phyloP scores from a whole-genome alignment of 1,140 invertebrate species.

The Leptoteleia sp. region DNA sequence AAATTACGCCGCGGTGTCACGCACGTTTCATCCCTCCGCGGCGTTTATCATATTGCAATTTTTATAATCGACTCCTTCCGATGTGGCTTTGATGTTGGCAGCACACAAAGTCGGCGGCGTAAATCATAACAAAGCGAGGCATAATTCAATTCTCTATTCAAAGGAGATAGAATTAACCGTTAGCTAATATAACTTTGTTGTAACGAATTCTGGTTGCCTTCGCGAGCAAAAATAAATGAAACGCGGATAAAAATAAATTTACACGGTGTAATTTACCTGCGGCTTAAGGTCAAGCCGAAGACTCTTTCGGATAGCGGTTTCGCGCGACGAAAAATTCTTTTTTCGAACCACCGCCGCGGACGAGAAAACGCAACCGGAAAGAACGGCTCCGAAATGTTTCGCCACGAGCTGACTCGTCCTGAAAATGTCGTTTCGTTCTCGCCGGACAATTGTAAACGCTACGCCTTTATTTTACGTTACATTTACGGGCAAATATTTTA shows the following conservation, averaged over 20 bases:
- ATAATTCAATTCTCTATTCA: constrained; percentile 19
- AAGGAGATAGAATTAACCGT: constrained; percentile 29
- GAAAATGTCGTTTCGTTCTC: too few relatives aligned
- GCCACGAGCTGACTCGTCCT: too few relatives aligned
- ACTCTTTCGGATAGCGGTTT: constrained; percentile 31
- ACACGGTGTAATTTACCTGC: constrained; percentile 39
- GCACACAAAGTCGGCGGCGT: constrained; percentile 3
- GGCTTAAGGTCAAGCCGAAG: constrained; percentile 26
- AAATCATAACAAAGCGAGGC: constrained; percentile 18
- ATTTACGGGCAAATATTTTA: too few relatives aligned
- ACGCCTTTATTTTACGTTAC: too few relatives aligned
- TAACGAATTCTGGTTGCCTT: constrained; percentile 36
- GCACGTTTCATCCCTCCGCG: too few relatives aligned
- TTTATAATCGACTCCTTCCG: not conserved
- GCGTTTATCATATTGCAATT: not conserved
- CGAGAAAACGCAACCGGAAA: not conserved
- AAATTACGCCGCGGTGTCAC: too few relatives aligned
- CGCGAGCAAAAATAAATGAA: constrained; percentile 48
- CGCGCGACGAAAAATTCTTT: too few relatives aligned
- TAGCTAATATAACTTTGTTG: constrained; percentile 33
- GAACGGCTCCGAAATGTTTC: too few relatives aligned
- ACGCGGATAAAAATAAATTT: constrained; percentile 49
- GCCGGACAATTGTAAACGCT: too few relatives aligned
- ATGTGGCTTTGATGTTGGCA: constrained; percentile 19
- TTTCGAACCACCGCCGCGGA: constrained; percentile 8